Evolutionary conservation across 2,888 invertebrate genomes (phyloP).

Genomic region (Diploptera punctata): DNA sequence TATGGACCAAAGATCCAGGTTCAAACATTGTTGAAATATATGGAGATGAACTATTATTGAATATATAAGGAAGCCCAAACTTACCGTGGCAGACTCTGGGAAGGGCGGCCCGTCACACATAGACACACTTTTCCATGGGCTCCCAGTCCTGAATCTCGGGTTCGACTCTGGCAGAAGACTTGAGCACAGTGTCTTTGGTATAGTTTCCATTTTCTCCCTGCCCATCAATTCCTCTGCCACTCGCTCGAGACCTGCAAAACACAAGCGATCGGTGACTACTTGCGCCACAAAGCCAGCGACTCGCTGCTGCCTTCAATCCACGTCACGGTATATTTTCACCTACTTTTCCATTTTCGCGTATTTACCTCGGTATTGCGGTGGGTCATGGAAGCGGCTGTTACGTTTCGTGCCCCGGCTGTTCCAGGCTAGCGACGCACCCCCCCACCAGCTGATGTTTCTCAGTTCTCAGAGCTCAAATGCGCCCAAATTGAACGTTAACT

Average conservation of each 20-base stretch:
- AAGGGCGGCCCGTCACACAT: slow-evolving; percentile 66
- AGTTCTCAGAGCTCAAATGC: slow-evolving; percentile 35
- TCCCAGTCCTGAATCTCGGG: no score
- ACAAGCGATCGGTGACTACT: no score
- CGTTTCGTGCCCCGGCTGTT: slow-evolving; percentile 41
- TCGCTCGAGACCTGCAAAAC: slow-evolving; percentile 91
- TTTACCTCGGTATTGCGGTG: slow-evolving; percentile 44
- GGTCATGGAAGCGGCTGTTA: slow-evolving; percentile 43
- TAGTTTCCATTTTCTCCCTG: slow-evolving; percentile 94
- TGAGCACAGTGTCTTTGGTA: slow-evolving; percentile 79
- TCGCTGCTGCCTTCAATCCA: no score
- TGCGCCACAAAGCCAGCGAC: neutral
- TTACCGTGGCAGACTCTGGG: no score
- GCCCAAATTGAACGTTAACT: slow-evolving; percentile 29
- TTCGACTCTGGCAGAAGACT: slow-evolving; percentile 47
- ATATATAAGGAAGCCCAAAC: no score
- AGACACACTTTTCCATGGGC: slow-evolving; percentile 83
- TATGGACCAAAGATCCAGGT: no score
- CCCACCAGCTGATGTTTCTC: slow-evolving; percentile 42
- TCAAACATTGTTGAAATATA: no score
- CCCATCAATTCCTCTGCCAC: slow-evolving; percentile 97
- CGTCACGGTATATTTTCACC: slow-evolving; percentile 35
- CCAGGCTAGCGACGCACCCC: slow-evolving; percentile 39
- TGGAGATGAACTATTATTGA: no score
- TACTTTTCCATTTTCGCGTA: slow-evolving; percentile 41